Evolutionary conservation across 2,888 invertebrate species (phyloP), one percentile per base, ranked within the genome.

Genomic region (Campoplex nolae): DNA sequence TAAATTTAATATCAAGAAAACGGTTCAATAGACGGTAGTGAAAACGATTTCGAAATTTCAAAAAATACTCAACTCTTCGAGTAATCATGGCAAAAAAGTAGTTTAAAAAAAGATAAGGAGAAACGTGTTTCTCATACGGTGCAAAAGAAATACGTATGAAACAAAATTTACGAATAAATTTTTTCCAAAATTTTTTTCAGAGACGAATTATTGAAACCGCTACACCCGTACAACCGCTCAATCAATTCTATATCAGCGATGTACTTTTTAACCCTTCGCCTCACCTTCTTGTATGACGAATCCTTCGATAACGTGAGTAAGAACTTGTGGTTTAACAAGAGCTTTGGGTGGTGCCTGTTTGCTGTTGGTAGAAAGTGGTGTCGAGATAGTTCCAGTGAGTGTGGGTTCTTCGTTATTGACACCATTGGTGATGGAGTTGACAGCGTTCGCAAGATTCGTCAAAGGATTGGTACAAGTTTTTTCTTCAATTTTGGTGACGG

Each of bases 221-320:
- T 48, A 16, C 16, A 48, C 16, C 16, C 16, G 16, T 48, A 16
- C 16, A 48, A 48, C 16, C 48, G 16, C 48, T 13, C 16, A 16
- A 48, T 48, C 3, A 48, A 48, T 16, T 2, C 9, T 16, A 16
- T 48, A 16, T 16, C 9, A 2, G 16, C 0, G 3, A 48, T 48
- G 16, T 16, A 16, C 3, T 51, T 18, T 28, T 28, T 23, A 3
- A 48, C 7, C 23, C 16, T 38, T 38, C 3, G 18, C 28, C 18
- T 48, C 95, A 93, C 96, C 98, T 95, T 99, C 99, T 94, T 99
- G 98, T 90, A 99, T 99, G 9, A 99, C 98, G 94, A 98, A 99
- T 77, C 99, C 99, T 94, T 99, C 99, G 88, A 99, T 99, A 38
- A 99, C 98, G 94, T 99, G 99, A 0, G 99, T 99, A 77, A 99